Evolutionary conservation across 2,888 invertebrate genomes (phyloP).

Genomic region (Colostygia pectinataria): DNA sequence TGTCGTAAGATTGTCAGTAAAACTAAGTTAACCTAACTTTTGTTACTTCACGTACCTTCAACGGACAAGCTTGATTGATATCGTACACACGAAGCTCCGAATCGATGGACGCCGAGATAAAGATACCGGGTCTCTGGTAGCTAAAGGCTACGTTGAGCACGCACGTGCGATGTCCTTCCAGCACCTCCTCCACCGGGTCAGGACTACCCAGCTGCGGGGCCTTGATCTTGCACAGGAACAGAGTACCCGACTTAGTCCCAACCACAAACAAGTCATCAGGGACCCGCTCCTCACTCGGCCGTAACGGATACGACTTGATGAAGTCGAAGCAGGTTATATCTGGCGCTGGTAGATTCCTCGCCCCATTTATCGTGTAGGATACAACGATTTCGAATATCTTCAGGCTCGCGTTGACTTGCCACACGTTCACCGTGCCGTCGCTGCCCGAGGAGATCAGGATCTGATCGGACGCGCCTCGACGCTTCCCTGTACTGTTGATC

Average conservation of each 20-base stretch:
- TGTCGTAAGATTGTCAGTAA: too few species aligned
- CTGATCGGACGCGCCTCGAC: conserved; percentile 65
- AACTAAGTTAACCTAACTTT: too few species aligned
- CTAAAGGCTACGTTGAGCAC: conserved; percentile 63
- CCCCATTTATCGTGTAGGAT: conserved; percentile 54
- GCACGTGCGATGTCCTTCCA: conserved; percentile 59
- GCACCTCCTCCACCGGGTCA: conserved; percentile 56
- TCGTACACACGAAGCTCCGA: conserved; percentile 67
- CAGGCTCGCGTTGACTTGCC: conserved; percentile 62
- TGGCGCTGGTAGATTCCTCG: conserved; percentile 46
- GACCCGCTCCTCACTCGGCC: conserved; percentile 53
- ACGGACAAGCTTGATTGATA: conserved; percentile 54
- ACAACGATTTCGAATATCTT: conserved; percentile 60
- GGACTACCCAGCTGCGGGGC: conserved; percentile 34
- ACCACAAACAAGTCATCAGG: conserved; percentile 64
- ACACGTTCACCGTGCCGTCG: conserved; percentile 61
- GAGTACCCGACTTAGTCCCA: conserved; percentile 55
- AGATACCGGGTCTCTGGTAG: conserved; percentile 55
- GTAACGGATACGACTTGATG: conserved; percentile 53
- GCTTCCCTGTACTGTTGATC: conserved; percentile 55
- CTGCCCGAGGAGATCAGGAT: conserved; percentile 48
- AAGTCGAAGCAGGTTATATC: conserved; percentile 71
- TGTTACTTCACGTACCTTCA: conserved; percentile 67
- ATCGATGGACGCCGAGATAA: conserved; percentile 66
- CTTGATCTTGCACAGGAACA: conserved; percentile 59